Percentiles rank a stretch among this genome's conserved stretches.
Conservation (phyloP, 1,140 invertebrate genomes). For the Eriosoma lanigerum region DNA sequence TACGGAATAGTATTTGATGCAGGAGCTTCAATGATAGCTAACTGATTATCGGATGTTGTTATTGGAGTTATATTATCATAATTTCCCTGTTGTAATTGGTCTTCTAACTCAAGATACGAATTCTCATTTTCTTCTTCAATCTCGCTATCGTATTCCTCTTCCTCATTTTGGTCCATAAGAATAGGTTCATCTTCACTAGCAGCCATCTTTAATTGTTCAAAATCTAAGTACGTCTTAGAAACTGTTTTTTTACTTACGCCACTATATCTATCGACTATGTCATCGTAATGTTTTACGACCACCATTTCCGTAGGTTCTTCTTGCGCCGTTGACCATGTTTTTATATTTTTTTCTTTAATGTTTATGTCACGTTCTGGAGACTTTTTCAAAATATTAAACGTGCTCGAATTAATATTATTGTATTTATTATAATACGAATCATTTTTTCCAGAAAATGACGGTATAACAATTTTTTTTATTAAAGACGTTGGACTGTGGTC, state of each 20-base stretch:
- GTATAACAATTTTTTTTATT: constrained; percentile 25
- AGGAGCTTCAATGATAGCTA: background rate
- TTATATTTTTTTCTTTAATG: background rate
- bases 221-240: constrained; percentile 64
- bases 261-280: constrained; percentile 70
- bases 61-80: too few species aligned
- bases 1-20: background rate
- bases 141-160: background rate
- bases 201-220: constrained; percentile 66
- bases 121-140: background rate
- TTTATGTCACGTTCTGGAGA: background rate
- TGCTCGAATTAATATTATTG: background rate
- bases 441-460: background rate
- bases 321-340: background rate
- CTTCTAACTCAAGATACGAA: too few species aligned
- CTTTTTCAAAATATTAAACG: background rate
- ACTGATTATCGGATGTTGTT: background rate
- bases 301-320: constrained; percentile 58
- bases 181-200: constrained; percentile 55
- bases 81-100: too few species aligned
- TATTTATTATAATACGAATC: background rate
- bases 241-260: constrained; percentile 61
- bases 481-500: background rate
- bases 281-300: constrained; percentile 76
- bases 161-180: background rate